Evolutionary conservation across 2,113 vertebrate genomes (phyloP), one percentile per base, ranked within the genome.

Genomic region (Lagopus leucura): DNA sequence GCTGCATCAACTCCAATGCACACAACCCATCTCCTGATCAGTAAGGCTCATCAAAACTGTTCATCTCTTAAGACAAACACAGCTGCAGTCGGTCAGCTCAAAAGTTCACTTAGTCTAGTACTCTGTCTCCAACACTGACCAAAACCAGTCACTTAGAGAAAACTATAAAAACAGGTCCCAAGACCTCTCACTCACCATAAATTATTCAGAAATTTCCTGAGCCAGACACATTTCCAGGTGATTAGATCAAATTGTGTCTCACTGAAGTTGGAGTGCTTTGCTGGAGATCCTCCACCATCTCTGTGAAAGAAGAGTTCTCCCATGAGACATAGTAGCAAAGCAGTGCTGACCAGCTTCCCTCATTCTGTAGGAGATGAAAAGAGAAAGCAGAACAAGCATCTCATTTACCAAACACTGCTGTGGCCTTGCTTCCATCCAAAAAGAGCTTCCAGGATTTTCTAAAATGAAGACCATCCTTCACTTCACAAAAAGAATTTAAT

Each of bases 321-420:
- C 48, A 28, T 0, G 4, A 70, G 50, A 21, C 42, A 70, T 17
- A 47, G 65, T 40, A 79, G 18, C 38, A 48, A 27, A 67, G 42
- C 42, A 67, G n/a, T 55, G 63, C 48, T 79, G 43, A 45, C 20
- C 1, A 5, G 66, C 40, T 79, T 85, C 27, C 10, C 6, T 40
- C 11, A 15, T 50, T 78, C 43, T 60, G 40, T 67, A 65, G 34
- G 57, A 76, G 32, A 40, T 90, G 74, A 89, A 94, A 81, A 5
- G 11, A 81, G 45, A 89, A 93, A 93, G 7, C 13, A 60, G 54
- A 87, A 27, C 21, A 82, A 85, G 28, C 13, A 18, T 7, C 13
- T 73, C 36, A 20, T 18, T 73, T 87, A 66, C 38, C 13, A 34
- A 57, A 22, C 32, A 58, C 34, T 58, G 5, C 24, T 79, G 40